Evolutionary conservation across 2,888 invertebrate species (phyloP).

Genomic region (Pyrrhosoma nymphula): DNA sequence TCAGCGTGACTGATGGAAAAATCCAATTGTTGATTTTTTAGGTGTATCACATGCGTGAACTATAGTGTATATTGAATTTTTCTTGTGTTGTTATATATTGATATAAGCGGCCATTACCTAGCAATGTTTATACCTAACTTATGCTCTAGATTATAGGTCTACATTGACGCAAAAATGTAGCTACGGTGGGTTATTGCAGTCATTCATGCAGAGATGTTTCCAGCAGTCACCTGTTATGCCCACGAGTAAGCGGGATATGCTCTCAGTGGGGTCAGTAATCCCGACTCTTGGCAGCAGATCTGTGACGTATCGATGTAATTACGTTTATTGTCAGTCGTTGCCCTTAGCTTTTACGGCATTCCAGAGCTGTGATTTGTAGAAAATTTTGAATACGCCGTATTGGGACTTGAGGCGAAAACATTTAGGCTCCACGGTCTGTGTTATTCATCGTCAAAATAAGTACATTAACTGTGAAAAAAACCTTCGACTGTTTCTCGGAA

Average conservation of each 20-base stretch:
- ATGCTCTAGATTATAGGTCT: constrained; percentile 37
- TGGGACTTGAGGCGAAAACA: constrained; percentile 25
- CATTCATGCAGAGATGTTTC: constrained; percentile 46
- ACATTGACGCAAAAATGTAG: constrained; percentile 62
- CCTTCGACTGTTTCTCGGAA: constrained; percentile 23
- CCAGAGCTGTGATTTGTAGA: constrained; percentile 39
- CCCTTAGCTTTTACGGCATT: constrained; percentile 1
- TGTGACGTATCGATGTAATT: constrained; percentile 36
- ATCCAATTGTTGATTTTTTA: constrained; percentile 46
- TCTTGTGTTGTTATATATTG: constrained; percentile 17
- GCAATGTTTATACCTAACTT: constrained; percentile 17
- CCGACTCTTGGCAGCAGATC: not conserved
- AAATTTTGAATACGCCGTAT: constrained; percentile 28
- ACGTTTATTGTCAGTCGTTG: constrained; percentile 34
- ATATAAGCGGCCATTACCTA: constrained; percentile 38
- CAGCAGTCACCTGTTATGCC: constrained; percentile 50
- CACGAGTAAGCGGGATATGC: not conserved
- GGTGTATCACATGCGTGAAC: constrained; percentile 15
- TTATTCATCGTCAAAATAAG: constrained; percentile 34
- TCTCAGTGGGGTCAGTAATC: not conserved
- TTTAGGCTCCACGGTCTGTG: constrained; percentile 20
- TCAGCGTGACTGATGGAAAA: constrained; percentile 49
- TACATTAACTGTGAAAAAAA: constrained; percentile 12
- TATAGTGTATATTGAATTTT: constrained; percentile 26
- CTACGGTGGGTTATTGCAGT: constrained; percentile 62